phyloP scores from a whole-genome alignment of 2,113 vertebrate species.

The Pheucticus melanocephalus region DNA sequence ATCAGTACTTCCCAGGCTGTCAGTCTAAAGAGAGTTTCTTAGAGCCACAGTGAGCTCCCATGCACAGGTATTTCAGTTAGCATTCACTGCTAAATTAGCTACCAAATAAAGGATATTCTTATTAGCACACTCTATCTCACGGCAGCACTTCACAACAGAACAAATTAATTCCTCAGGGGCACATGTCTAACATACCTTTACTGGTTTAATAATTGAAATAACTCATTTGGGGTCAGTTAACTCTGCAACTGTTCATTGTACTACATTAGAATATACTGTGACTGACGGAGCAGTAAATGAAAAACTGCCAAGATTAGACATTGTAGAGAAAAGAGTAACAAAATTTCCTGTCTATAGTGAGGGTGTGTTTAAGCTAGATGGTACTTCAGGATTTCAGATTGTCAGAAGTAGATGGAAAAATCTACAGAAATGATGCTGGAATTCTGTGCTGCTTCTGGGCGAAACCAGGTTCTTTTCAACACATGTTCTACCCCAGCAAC shows the following conservation, averaged over 20 bases:
- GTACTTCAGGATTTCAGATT: background rate
- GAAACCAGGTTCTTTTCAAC: background rate
- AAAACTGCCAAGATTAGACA: background rate
- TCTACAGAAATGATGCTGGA: background rate
- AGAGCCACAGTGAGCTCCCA: background rate
- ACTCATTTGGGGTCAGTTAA: background rate
- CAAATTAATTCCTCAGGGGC: background rate
- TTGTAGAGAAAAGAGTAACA: background rate
- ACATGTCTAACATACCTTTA: background rate
- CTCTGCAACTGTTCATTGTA: background rate
- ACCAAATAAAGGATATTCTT: background rate
- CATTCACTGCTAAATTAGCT: conserved; percentile 3
- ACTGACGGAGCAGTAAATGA: background rate
- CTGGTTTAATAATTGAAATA: background rate
- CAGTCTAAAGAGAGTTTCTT: background rate
- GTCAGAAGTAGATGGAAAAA: background rate
- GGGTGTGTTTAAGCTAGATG: background rate
- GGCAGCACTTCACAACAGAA: background rate
- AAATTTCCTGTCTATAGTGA: background rate
- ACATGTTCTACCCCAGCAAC: background rate
- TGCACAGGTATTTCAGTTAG: background rate
- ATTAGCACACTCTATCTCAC: background rate
- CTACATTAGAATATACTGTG: background rate
- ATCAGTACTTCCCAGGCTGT: background rate
- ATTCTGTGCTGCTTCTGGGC: background rate